phyloP scores from a whole-genome alignment of 2,797 vertebrate genomes.

The Poeciliopsis paucimaculata region DNA sequence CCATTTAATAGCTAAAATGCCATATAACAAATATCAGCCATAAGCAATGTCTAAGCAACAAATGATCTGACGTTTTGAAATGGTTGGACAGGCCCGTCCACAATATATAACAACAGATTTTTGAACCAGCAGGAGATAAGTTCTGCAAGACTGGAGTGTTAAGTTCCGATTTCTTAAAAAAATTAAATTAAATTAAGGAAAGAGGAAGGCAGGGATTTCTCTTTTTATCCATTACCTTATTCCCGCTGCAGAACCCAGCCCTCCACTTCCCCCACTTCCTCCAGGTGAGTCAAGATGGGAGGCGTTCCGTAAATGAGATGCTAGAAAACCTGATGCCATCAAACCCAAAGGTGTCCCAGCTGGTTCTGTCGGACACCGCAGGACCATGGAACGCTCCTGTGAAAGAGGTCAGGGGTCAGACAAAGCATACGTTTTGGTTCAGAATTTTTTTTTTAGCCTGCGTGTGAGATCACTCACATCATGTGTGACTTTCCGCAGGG shows the following conservation, averaged over 20 bases:
- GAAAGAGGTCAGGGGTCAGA: slow-evolving; percentile 2
- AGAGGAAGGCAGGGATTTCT: neutral
- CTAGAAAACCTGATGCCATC: slow-evolving; percentile 84
- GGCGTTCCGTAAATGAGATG: slow-evolving; percentile 87
- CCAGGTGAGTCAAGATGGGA: slow-evolving; percentile 89
- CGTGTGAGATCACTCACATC: slow-evolving; percentile 80
- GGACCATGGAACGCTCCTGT: slow-evolving; percentile 89
- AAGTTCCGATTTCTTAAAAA: neutral
- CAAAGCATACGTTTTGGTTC: neutral
- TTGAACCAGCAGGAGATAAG: neutral
- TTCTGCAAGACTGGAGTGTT: neutral
- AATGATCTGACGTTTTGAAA: neutral
- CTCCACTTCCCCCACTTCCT: slow-evolving; percentile 36
- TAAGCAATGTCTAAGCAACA: neutral
- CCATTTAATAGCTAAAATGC: neutral
- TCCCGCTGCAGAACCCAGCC: slow-evolving; percentile 39
- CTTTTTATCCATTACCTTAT: slow-evolving; percentile 46
- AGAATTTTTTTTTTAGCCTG: neutral
- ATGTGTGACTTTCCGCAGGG: slow-evolving; percentile 88
- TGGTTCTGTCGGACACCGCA: slow-evolving; percentile 85
- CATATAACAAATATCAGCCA: neutral
- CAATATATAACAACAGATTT: neutral
- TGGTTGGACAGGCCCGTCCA: neutral
- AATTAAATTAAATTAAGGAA: neutral
- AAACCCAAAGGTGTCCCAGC: slow-evolving; percentile 79